These are phyloP conservation scores for Ceratosolen solmsi DNA, from an alignment of 1,140 invertebrate genomes.

Conservation along the genomic window DNA sequence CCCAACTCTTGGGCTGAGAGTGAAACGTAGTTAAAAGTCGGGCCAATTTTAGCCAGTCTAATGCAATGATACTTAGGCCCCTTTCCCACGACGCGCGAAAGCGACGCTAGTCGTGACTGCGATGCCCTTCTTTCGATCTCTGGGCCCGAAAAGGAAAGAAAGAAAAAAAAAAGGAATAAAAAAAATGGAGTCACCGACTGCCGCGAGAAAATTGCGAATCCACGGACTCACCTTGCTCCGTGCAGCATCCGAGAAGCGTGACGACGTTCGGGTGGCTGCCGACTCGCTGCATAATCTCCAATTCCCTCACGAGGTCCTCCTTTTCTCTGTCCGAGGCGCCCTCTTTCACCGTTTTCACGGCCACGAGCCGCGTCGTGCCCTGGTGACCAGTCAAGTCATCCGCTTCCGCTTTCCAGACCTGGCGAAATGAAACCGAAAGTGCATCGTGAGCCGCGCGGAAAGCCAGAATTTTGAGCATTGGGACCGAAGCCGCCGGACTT, in stretches of 20 bases:
- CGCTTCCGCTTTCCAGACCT: slow-evolving; percentile 89
- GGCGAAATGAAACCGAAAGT: slow-evolving; percentile 16
- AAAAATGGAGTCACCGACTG: background rate
- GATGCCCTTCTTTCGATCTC: background rate
- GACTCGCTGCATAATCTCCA: slow-evolving; percentile 88
- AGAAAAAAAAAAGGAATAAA: background rate
- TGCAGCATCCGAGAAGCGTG: slow-evolving; percentile 87
- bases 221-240: slow-evolving; percentile 80
- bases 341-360: slow-evolving; percentile 86
- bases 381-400: slow-evolving; percentile 85
- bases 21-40: background rate
- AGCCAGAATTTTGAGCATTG: too few species aligned
- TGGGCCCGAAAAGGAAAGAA: background rate
- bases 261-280: slow-evolving; percentile 91
- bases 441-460: background rate
- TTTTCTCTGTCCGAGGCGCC: slow-evolving; percentile 83
- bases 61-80: background rate
- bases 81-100: background rate
- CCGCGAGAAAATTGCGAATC: background rate
- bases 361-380: slow-evolving; percentile 84
- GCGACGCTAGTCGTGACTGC: background rate
- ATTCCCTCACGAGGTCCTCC: slow-evolving; percentile 84
- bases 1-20: background rate
- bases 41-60: slow-evolving; percentile 1
- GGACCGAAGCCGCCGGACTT: too few species aligned